Evolutionary conservation across 2,888 invertebrate species (phyloP).

Genomic region (Julus scanicus): DNA sequence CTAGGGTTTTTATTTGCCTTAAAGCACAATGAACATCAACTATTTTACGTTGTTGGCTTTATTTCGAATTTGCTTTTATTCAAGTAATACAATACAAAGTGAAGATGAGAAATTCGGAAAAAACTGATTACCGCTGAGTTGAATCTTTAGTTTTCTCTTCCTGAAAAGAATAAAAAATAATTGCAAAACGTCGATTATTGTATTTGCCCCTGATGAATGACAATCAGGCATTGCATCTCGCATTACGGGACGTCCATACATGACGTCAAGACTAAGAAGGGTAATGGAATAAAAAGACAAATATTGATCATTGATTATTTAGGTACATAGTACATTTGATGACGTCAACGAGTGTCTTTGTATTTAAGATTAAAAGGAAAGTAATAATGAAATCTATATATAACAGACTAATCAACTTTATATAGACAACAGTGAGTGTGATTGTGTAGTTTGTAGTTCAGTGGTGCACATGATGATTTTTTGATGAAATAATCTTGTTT

Average conservation of each 20-base stretch:
- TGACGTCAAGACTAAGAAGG: background rate
- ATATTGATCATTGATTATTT: background rate
- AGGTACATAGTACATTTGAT: background rate
- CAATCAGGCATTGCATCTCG: background rate
- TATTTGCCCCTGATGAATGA: background rate
- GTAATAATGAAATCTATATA: background rate
- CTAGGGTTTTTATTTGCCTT: background rate
- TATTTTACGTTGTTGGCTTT: background rate
- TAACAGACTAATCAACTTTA: too few relatives aligned
- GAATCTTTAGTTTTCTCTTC: background rate
- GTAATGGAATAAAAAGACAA: background rate
- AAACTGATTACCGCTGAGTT: background rate
- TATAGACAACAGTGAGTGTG: too few relatives aligned
- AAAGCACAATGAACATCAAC: background rate
- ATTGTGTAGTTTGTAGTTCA: too few relatives aligned
- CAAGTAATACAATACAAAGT: background rate
- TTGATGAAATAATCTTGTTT: too few relatives aligned
- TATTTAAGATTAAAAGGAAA: background rate
- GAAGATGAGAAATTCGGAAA: background rate
- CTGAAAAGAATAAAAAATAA: background rate
- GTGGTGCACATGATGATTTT: too few relatives aligned
- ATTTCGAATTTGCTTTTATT: background rate
- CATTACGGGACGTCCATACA: background rate
- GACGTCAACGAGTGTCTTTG: background rate
- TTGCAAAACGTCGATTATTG: background rate